Base-by-base conservation (phyloP, 1,140 invertebrate genomes). In the Pseudoatta argentina region DNA sequence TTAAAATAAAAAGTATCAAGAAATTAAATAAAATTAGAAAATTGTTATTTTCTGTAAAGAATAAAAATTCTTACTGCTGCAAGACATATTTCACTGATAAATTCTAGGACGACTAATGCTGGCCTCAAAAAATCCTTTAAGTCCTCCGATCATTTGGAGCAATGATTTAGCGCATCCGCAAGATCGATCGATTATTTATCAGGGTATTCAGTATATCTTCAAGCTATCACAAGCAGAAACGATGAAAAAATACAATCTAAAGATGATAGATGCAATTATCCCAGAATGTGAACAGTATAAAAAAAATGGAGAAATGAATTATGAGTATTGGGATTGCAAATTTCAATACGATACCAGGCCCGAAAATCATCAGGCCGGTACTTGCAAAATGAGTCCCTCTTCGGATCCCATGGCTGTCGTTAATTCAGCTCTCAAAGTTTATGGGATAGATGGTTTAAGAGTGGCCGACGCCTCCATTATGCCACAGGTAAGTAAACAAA, bases 91-190 rank as follows among this genome's bases (percentile, higher is more conserved):
- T 51, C 7, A n/a, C 21, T 34, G 3, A 34, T 73, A 8, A 83
- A 73, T 83, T 83, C 14, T 59, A 94, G 98, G 98, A 7, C 96
- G 87, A 8, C 12, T 95, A 1, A 92, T 66, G 53, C 91, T 97
- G 1, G 91, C 91, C 1, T 94, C 87, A 57, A 92, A 90, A 0
- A 67, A 97, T 92, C 97, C 97, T 3, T 88, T 93, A 16, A 94
- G 95, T 6, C 96, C 96, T 86, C 97, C 97, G 2, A 88, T 95
- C 1, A 96, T 97, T 63, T 95, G 96, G 93, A 96, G 96, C 24
- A 96, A 96, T 88, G 96, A 96, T 92, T 89, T 97, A 0, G 88
- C 83, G 0, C 90, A 95, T 44, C 86, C 91, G n/a, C 63, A 86
- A 5, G 96, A 96, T 61, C 88, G 95, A n/a, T 69, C 93, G 57